Evolutionary conservation across 2,113 vertebrate species (phyloP).

Genomic region (Hemibagrus wyckioides): DNA sequence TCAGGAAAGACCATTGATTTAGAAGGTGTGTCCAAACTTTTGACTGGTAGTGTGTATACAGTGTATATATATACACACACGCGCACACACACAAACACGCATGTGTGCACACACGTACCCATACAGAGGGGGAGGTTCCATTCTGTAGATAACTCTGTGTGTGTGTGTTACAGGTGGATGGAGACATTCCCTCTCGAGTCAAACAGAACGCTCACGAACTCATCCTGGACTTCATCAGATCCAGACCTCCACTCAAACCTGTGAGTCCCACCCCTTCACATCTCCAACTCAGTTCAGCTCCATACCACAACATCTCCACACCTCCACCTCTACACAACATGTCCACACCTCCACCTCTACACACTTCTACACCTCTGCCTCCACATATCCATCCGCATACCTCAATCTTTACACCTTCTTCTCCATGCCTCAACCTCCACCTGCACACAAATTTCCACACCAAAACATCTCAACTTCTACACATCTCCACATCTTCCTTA

Average conservation of each 20-base stretch:
- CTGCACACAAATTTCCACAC: not conserved
- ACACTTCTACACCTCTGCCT: not conserved
- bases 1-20: too few species aligned
- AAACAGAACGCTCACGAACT: constrained; percentile 91
- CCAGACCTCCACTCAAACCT: constrained; percentile 91
- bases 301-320: not conserved
- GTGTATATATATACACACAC: not conserved
- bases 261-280: constrained; percentile 62
- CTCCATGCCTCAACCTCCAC: too few species aligned
- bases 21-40: too few species aligned
- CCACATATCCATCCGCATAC: not conserved
- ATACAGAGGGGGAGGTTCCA: not conserved
- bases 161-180: constrained; percentile 78
- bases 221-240: constrained; percentile 94
- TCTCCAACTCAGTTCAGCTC: too few species aligned
- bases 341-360: not conserved
- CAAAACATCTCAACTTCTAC: not conserved
- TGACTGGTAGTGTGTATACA: too few species aligned
- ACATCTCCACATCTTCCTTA: not conserved
- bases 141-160: constrained; percentile 10
- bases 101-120: not conserved
- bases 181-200: constrained; percentile 85
- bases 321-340: not conserved
- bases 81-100: not conserved
- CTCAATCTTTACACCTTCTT: too few species aligned